Evolutionary conservation across 2,888 invertebrate species (phyloP).

Genomic region (Entomobrya proxima): DNA sequence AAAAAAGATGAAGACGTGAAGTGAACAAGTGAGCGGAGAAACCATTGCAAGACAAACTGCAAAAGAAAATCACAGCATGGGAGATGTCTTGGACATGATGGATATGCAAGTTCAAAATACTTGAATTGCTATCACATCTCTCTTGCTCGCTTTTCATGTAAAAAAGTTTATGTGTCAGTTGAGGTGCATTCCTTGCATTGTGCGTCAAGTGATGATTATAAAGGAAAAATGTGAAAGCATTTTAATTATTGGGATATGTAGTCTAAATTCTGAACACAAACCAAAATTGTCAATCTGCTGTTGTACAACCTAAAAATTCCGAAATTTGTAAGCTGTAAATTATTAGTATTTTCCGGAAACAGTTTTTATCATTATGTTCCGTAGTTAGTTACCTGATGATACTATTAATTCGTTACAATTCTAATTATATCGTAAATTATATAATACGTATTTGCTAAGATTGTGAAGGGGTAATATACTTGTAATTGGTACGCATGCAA

Average conservation of each 20-base stretch:
- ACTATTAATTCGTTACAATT: too few relatives aligned
- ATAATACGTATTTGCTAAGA: too few relatives aligned
- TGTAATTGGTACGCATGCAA: background rate
- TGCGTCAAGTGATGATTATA: conserved; percentile 21
- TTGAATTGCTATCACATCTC: conserved; percentile 67
- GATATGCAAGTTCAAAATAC: conserved; percentile 74
- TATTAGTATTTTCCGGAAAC: too few relatives aligned
- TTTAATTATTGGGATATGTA: too few relatives aligned
- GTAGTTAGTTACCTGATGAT: too few relatives aligned
- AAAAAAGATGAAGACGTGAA: conserved; percentile 25
- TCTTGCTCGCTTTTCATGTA: conserved; percentile 46
- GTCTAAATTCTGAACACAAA: too few relatives aligned
- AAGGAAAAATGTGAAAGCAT: too few relatives aligned
- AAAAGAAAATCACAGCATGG: conserved; percentile 68
- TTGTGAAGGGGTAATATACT: background rate
- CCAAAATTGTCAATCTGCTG: too few relatives aligned
- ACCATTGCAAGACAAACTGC: conserved; percentile 14
- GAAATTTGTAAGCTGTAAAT: too few relatives aligned
- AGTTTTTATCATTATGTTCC: too few relatives aligned
- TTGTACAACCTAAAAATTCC: too few relatives aligned
- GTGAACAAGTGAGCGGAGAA: conserved; percentile 29
- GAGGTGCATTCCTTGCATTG: conserved; percentile 6
- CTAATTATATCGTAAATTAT: too few relatives aligned
- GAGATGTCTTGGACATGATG: conserved; percentile 74
- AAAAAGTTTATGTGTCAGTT: conserved; percentile 4